Conservation (phyloP, 2,888 invertebrate genomes). For the Pterostichus madidus region DNA sequence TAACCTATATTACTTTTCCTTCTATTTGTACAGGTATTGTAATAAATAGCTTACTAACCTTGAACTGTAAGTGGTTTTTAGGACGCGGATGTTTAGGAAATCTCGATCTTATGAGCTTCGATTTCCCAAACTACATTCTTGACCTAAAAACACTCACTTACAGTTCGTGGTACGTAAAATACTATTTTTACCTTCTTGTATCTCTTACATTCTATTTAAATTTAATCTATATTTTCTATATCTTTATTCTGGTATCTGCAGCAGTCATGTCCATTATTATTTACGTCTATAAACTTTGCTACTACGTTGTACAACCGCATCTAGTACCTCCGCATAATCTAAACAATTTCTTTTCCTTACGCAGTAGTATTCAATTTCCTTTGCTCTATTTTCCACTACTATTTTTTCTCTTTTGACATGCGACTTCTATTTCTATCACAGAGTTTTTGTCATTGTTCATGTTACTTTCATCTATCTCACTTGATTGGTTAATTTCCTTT, state of each 20-base stretch:
- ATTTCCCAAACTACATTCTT: too few relatives aligned
- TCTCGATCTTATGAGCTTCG: too few relatives aligned
- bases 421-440: slow-evolving; percentile 19
- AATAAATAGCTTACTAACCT: too few relatives aligned
- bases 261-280: background rate
- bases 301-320: background rate
- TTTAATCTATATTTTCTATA: background rate
- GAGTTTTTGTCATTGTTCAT: slow-evolving; percentile 40
- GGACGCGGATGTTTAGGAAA: too few relatives aligned
- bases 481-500: slow-evolving; percentile 27
- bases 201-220: background rate
- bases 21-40: too few relatives aligned
- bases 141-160: too few relatives aligned
- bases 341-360: slow-evolving; percentile 51
- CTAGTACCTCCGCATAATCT: background rate
- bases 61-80: too few relatives aligned
- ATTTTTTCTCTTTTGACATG: background rate
- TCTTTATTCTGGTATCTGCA: background rate
- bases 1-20: too few relatives aligned
- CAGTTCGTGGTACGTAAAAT: too few relatives aligned
- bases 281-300: background rate
- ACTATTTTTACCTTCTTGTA: too few relatives aligned
- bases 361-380: background rate
- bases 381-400: slow-evolving; percentile 30
- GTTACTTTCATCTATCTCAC: slow-evolving; percentile 47